Evolutionary conservation across 2,888 invertebrate species (phyloP).

Genomic region (Neocrepidodera transversa): DNA sequence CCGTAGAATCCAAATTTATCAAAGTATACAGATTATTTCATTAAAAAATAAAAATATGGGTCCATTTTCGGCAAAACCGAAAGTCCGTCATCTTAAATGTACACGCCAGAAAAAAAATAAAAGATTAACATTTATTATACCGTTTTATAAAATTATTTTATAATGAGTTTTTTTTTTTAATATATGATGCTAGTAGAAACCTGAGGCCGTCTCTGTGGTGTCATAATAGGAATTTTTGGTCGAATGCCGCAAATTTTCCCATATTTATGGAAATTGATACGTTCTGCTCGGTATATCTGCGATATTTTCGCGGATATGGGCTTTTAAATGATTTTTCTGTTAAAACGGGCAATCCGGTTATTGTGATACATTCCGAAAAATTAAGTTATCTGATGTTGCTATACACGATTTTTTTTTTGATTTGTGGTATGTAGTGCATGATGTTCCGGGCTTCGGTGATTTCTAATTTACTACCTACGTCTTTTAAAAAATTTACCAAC

Average conservation of each 20-base stretch:
- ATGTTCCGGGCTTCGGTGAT: not conserved
- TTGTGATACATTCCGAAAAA: slow-evolving; percentile 22
- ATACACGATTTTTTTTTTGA: not conserved
- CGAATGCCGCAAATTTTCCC: not conserved
- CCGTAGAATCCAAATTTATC: too few species aligned
- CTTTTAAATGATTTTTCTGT: slow-evolving; percentile 18
- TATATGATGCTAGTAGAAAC: not conserved
- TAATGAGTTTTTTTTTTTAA: too few species aligned
- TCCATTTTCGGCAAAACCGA: too few species aligned
- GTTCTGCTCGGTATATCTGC: slow-evolving; percentile 4
- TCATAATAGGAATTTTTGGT: not conserved
- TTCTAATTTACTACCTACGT: too few species aligned
- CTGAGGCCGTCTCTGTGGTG: not conserved
- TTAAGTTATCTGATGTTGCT: slow-evolving; percentile 21
- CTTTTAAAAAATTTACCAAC: too few species aligned
- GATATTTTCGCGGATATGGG: slow-evolving; percentile 20
- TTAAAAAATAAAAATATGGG: too few species aligned
- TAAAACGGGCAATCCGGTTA: slow-evolving; percentile 24
- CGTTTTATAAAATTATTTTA: too few species aligned
- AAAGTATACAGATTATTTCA: too few species aligned
- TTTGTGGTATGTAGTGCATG: not conserved
- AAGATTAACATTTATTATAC: too few species aligned
- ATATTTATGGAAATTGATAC: slow-evolving; percentile 28
- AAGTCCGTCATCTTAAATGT: too few species aligned
- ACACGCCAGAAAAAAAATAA: too few species aligned